phyloP scores from a whole-genome alignment of 2,797 vertebrate species.

The Oreochromis mossambicus region DNA sequence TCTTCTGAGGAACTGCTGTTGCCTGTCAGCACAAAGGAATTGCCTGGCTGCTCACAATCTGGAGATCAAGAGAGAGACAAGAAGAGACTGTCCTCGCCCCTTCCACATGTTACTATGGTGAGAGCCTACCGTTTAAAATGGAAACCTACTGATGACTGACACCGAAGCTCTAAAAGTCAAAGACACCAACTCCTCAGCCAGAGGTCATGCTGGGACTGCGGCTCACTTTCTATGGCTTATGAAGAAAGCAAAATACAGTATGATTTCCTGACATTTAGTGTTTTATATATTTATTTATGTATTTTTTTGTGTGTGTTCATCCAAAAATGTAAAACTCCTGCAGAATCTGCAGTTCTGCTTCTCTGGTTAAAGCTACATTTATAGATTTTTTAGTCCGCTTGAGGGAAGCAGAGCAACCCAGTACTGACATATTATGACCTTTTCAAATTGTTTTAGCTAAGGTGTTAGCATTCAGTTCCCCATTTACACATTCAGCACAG shows the following conservation, averaged over 20 bases:
- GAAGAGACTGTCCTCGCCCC: slow-evolving; percentile 7
- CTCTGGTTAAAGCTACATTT: background rate
- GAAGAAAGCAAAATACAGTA: background rate
- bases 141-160: background rate
- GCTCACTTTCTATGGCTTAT: background rate
- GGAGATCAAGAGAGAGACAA: slow-evolving; percentile 48
- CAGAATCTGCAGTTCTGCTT: background rate
- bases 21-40: slow-evolving; percentile 57
- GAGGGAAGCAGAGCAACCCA: background rate
- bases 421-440: background rate
- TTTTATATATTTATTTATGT: background rate
- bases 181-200: background rate
- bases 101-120: background rate
- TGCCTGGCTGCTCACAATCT: slow-evolving; percentile 49
- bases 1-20: slow-evolving; percentile 36
- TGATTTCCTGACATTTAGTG: background rate
- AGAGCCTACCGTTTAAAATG: background rate
- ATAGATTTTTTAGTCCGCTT: background rate
- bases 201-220: background rate
- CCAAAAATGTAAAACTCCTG: background rate
- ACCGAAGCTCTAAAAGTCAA: background rate
- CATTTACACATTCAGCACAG: background rate
- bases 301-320: background rate
- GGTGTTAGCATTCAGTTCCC: background rate
- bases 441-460: background rate